Conservation (phyloP, 2,113 vertebrate genomes). For the Labeo catla region DNA sequence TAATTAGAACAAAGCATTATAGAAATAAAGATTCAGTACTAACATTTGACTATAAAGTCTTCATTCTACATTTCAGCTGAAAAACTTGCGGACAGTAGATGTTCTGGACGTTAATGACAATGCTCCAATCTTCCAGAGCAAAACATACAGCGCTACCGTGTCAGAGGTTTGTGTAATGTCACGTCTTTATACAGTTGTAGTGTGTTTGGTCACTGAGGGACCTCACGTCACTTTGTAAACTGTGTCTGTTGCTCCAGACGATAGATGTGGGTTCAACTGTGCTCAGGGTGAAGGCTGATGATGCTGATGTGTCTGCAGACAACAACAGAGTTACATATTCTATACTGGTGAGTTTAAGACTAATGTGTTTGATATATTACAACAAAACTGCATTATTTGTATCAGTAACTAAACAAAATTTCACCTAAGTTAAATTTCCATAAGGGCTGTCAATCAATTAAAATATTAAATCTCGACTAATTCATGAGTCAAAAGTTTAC, state of each 20-base stretch:
- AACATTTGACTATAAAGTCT: background rate
- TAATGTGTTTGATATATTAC: background rate
- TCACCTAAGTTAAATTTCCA: background rate
- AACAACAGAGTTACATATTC: slow-evolving; percentile 71
- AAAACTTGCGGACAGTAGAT: slow-evolving; percentile 52
- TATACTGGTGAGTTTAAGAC: slow-evolving; percentile 63
- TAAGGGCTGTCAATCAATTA: background rate
- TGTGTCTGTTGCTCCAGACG: slow-evolving; percentile 35
- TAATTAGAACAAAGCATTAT: background rate
- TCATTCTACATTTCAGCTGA: slow-evolving; percentile 44
- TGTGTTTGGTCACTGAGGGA: background rate
- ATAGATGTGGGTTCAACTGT: slow-evolving; percentile 12
- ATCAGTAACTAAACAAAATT: background rate
- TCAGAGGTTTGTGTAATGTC: slow-evolving; percentile 74
- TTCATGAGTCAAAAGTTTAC: background rate
- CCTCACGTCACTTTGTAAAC: background rate
- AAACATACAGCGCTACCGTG: slow-evolving; percentile 53
- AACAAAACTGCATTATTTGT: too few species aligned
- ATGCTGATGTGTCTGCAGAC: slow-evolving; percentile 62
- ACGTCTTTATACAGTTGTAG: background rate
- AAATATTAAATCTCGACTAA: background rate
- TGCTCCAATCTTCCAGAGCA: slow-evolving; percentile 67
- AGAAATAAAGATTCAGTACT: background rate
- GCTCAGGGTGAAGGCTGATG: slow-evolving; percentile 72
- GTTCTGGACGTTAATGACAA: slow-evolving; percentile 74